These are phyloP conservation scores for Kobus ellipsiprymnus DNA, from an alignment of 2,113 vertebrate species.

Conservation along the genomic window DNA sequence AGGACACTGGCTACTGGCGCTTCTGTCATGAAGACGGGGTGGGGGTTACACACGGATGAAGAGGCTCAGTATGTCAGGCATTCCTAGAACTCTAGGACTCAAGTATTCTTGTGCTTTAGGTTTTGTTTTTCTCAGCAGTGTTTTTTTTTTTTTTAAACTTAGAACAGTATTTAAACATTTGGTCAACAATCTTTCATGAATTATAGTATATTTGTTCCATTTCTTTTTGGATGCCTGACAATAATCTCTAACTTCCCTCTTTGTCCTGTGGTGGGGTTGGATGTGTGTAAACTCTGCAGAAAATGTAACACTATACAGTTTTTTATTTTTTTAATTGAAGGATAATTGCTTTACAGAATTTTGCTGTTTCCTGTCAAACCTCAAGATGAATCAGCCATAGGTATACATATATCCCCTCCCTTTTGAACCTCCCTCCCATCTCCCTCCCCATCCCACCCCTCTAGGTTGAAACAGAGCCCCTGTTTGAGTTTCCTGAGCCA, in stretches of 20 bases:
- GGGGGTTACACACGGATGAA: accelerated
- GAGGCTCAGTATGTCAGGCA: not conserved
- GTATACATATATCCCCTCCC: not conserved
- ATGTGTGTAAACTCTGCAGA: not conserved
- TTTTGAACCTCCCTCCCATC: not conserved
- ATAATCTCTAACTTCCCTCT: not conserved
- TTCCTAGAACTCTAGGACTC: not conserved
- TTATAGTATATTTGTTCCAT: not conserved
- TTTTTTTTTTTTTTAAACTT: not conserved
- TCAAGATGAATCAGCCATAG: not conserved
- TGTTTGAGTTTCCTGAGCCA: not conserved
- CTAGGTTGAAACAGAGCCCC: not conserved
- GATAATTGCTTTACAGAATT: not conserved
- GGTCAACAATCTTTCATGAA: not conserved
- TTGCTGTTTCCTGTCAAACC: not conserved
- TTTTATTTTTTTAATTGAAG: not conserved
- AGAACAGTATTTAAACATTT: not conserved
- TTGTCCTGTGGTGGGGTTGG: not conserved
- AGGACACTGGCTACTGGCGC: accelerated
- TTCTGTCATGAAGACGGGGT: not conserved
- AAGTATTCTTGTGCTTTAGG: not conserved
- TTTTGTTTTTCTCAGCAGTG: not conserved
- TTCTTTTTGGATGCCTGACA: not conserved
- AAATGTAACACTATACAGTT: not conserved
- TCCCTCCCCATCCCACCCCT: not conserved